Base-by-base conservation (phyloP, 2,888 invertebrate species). In the Penaeus monodon region DNA sequence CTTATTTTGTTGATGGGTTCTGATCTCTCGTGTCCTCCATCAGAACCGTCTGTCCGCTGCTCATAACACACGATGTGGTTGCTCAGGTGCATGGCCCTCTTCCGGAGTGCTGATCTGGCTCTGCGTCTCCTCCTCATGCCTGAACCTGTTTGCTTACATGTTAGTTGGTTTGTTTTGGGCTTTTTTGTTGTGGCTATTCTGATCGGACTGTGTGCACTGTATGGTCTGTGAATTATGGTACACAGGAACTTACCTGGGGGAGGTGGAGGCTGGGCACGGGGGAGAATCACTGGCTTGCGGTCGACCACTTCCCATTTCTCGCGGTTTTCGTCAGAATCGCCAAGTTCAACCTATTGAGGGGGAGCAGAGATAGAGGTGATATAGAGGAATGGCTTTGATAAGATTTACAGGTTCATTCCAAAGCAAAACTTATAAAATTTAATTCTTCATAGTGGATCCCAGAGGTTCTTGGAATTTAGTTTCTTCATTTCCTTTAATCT, bases 261-360 rank as follows among this genome's bases (percentile, higher is more conserved):
- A 12, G 74, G 65, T n/a, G 82, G 73, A 29, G 86, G 83, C 65
- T 86, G 81, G 22, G 88, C 81, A 27, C 88, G 77, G 27, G 89
- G 89, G 17, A 89, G 82, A 44, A 89, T 89, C 57, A 89, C 88
- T 29, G 89, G 89, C 70, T 89, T 89, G n/a, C 89, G 88, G 63
- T 89, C 89, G 63, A 89, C 89, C 66, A 89, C 88, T 76, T 89
- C 88, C 89, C 89, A 89, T 68, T 89, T 89, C 24, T 88, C 89
- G 20, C 88, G 83, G 33, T 88, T 88, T 29, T 89, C 89, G 70
- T 88, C 88, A 17, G 88, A 88, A 27, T 83, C 89, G 1, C 88
- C 85, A 38, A 88, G 77, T 33, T 88, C 84, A 29, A 86, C 88
- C 86, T 86, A 57, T 57, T 57, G 57, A 17, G 57, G 57, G 57